Evolutionary conservation across 2,113 vertebrate genomes (phyloP).

Genomic region (Otus sunia): DNA sequence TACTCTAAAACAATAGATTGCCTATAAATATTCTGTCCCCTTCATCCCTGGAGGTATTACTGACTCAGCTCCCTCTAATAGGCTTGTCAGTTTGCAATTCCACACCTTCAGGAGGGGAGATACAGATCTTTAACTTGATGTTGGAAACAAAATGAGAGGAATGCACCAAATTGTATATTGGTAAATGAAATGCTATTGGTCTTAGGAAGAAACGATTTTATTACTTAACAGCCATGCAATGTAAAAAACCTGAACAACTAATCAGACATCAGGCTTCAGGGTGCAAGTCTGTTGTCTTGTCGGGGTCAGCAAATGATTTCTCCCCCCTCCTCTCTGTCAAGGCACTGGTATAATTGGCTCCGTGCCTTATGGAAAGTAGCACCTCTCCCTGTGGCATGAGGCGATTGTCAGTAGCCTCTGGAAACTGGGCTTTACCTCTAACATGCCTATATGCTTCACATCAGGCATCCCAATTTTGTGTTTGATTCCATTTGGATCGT

Average conservation of each 20-base stretch:
- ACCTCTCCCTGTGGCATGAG: rapidly evolving
- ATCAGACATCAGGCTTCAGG: neutral
- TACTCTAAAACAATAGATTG: neutral
- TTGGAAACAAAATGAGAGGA: neutral
- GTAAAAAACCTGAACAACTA: neutral
- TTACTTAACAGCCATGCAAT: neutral
- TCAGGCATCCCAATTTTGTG: rapidly evolving
- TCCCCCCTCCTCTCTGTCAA: neutral
- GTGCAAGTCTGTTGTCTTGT: neutral
- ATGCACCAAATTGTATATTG: neutral
- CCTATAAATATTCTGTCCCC: neutral
- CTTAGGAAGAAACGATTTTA: neutral
- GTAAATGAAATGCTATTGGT: neutral
- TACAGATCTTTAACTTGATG: neutral
- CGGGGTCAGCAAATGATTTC: neutral
- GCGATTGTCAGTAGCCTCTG: neutral
- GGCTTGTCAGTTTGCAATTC: neutral
- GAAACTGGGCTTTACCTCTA: neutral
- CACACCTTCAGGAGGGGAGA: neutral
- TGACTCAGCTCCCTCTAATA: neutral
- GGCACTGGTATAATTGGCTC: neutral
- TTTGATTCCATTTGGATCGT: neutral
- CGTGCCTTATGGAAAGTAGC: neutral
- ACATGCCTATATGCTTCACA: rapidly evolving
- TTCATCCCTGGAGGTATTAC: neutral